A percentile compares a stretch with the other conserved stretches of the same genome.
Conservation (phyloP, 2,113 vertebrate species). For the Bothrops jararaca region DNA sequence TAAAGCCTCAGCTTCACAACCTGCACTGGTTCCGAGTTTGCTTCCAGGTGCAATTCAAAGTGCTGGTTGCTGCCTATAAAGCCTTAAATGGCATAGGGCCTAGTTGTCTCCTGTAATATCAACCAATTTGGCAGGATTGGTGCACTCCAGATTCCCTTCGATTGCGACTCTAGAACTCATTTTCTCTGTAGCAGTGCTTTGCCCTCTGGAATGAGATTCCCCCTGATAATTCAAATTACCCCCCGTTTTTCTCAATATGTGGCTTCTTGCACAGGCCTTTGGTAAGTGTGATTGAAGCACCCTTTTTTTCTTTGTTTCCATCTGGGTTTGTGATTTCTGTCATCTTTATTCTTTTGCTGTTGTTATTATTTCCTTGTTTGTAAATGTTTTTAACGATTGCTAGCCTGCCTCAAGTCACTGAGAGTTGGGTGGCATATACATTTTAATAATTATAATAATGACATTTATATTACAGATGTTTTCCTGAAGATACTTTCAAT, state of each 20-base stretch:
- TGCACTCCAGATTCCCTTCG: not conserved
- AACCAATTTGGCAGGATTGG: not conserved
- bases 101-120: not conserved
- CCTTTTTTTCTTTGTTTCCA: not conserved
- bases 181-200: not conserved
- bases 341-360: not conserved
- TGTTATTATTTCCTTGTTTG: not conserved
- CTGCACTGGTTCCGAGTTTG: not conserved
- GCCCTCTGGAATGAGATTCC: not conserved
- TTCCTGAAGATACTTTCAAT: not conserved
- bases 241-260: not conserved
- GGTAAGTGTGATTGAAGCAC: not conserved
- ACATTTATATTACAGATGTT: not conserved
- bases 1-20: not conserved
- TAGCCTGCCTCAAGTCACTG: not conserved
- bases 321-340: not conserved
- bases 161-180: not conserved
- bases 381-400: not conserved
- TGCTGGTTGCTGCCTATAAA: not conserved
- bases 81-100: not conserved
- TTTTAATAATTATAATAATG: not conserved
- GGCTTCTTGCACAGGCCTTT: not conserved
- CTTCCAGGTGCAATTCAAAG: not conserved
- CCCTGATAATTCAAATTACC: not conserved
- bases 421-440: not conserved